phyloP scores from a whole-genome alignment of 2,797 vertebrate genomes.

The Anguilla anguilla region DNA sequence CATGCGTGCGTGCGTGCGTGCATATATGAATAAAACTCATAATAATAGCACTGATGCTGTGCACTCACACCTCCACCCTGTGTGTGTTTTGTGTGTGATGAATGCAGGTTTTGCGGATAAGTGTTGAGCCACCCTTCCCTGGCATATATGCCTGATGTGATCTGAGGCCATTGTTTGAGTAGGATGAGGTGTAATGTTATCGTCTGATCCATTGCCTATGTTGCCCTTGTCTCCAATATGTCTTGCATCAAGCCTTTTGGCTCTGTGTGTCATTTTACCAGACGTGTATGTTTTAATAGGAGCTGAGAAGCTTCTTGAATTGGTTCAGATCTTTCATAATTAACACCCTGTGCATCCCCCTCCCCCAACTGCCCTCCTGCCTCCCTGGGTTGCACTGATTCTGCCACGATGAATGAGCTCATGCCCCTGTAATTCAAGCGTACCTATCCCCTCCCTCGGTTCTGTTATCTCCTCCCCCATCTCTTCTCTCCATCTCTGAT shows the following conservation, averaged over 20 bases:
- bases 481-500: background rate
- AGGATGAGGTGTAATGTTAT: constrained; percentile 20
- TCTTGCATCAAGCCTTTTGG: background rate
- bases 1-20: background rate
- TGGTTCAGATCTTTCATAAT: constrained; percentile 27
- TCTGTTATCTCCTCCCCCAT: background rate
- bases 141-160: constrained; percentile 13
- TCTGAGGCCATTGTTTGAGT: constrained; percentile 60
- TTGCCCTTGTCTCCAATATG: background rate
- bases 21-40: background rate
- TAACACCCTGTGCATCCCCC: constrained; percentile 3
- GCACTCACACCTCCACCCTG: background rate
- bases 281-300: background rate
- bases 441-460: background rate
- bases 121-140: background rate
- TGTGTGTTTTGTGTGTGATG: background rate
- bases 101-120: background rate
- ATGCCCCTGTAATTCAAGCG: constrained; percentile 10
- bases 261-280: background rate
- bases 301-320: background rate
- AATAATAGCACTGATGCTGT: background rate
- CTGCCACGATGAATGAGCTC: constrained; percentile 35
- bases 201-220: background rate
- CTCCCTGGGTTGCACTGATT: constrained; percentile 20
- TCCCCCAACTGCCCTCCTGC: background rate